Conservation (phyloP, 2,888 invertebrate genomes). For the Apomyelois bistriatella region DNA sequence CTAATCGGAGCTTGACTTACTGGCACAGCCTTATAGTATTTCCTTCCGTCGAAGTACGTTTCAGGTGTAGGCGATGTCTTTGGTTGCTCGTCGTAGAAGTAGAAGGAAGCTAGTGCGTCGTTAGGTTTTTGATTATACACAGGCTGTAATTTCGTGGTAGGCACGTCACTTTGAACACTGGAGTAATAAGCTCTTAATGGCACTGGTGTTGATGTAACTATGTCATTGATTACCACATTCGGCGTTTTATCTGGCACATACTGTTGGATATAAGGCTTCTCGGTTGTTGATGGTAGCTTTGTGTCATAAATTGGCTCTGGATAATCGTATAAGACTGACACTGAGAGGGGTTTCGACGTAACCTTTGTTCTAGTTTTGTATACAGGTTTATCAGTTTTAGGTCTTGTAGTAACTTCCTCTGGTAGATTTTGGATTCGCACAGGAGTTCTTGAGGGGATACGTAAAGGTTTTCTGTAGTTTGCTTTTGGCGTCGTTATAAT, state of each 20-base stretch:
- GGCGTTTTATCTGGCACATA: conserved; percentile 70
- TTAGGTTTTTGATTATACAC: conserved; percentile 67
- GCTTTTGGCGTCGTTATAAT: conserved; percentile 58
- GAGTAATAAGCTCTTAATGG: conserved; percentile 82
- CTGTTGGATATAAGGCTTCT: conserved; percentile 72
- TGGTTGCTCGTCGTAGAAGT: conserved; percentile 83
- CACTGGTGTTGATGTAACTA: conserved; percentile 80
- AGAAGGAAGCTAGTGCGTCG: conserved; percentile 81
- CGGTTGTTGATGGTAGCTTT: conserved; percentile 62
- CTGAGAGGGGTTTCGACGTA: conserved; percentile 70
- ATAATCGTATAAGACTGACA: conserved; percentile 74
- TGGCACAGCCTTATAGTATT: conserved; percentile 68
- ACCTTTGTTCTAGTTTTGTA: conserved; percentile 71
- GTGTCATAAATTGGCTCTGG: conserved; percentile 64
- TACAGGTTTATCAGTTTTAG: conserved; percentile 66
- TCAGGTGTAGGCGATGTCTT: conserved; percentile 79
- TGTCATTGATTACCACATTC: conserved; percentile 50
- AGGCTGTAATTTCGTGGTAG: conserved; percentile 75
- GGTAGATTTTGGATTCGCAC: conserved; percentile 65
- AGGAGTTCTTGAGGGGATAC: conserved; percentile 65
- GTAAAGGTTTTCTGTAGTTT: conserved; percentile 51
- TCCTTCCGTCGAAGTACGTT: conserved; percentile 67
- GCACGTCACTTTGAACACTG: conserved; percentile 75
- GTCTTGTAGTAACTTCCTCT: conserved; percentile 56
- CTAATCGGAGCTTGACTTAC: conserved; percentile 37